A percentile compares a stretch with the other conserved stretches of the same genome.
Evolutionary conservation across 2,113 vertebrate genomes (phyloP).

Genomic region (Corapipo altera): DNA sequence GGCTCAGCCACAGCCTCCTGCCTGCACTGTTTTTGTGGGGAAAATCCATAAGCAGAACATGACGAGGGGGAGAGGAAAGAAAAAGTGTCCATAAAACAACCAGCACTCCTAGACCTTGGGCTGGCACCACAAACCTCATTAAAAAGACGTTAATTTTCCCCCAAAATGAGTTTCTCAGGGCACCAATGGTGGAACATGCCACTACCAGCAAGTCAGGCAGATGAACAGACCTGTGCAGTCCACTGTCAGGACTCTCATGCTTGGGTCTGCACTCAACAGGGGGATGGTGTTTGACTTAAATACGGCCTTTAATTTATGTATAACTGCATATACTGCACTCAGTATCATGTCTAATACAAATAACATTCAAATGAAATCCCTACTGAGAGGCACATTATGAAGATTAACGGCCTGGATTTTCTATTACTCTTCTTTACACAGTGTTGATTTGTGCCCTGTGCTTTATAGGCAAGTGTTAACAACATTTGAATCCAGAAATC

Average conservation of each 20-base stretch:
- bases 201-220: neutral
- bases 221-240: rapidly evolving
- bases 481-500: neutral
- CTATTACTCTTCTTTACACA: neutral
- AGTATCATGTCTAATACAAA: conserved; percentile 55
- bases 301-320: conserved; percentile 52
- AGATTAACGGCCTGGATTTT: conserved; percentile 48
- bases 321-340: neutral
- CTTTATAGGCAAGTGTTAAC: neutral
- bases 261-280: neutral
- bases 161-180: neutral
- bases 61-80: neutral
- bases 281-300: neutral
- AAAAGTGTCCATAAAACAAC: neutral
- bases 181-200: neutral
- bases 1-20: neutral
- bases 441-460: neutral
- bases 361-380: conserved; percentile 43
- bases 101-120: neutral
- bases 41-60: neutral
- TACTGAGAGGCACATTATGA: conserved; percentile 32
- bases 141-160: neutral
- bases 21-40: rapidly evolving
- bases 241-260: neutral
- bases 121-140: neutral